Evolutionary conservation across 2,888 invertebrate species (phyloP).

Genomic region (Cyclophora albipunctata): DNA sequence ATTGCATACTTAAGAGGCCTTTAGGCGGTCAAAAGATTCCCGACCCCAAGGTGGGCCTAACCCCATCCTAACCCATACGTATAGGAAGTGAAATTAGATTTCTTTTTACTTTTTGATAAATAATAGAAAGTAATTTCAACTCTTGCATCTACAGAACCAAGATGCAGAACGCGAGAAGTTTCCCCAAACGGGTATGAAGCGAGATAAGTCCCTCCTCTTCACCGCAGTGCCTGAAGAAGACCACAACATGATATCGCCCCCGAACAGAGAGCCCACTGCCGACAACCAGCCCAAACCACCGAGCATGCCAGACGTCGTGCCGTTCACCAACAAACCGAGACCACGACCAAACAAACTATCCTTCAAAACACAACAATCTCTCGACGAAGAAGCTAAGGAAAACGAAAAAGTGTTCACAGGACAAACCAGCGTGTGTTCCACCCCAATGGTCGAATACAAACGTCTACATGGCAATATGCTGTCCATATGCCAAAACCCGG

Average conservation of each 20-base stretch:
- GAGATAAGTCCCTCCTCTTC: slow-evolving; percentile 86
- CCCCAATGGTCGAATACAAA: slow-evolving; percentile 86
- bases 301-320: slow-evolving; percentile 68
- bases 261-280: slow-evolving; percentile 40
- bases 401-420: slow-evolving; percentile 76
- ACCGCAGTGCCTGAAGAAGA: slow-evolving; percentile 90
- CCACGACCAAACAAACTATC: slow-evolving; percentile 75
- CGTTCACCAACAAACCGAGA: slow-evolving; percentile 66
- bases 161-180: slow-evolving; percentile 65
- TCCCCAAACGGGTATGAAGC: slow-evolving; percentile 77
- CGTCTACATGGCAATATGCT: slow-evolving; percentile 82
- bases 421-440: slow-evolving; percentile 85
- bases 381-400: slow-evolving; percentile 75
- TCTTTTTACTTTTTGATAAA: too few relatives aligned
- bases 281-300: slow-evolving; percentile 33
- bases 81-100: too few relatives aligned
- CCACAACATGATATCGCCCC: slow-evolving; percentile 67
- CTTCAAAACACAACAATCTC: slow-evolving; percentile 72
- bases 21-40: too few relatives aligned
- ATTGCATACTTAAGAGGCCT: too few relatives aligned
- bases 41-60: too few relatives aligned
- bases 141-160: slow-evolving; percentile 42
- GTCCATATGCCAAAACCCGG: slow-evolving; percentile 82
- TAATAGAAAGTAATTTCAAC: too few relatives aligned
- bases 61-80: too few relatives aligned